Base-by-base conservation (phyloP, 1,140 invertebrate genomes). In the Zaprionus gabonicus region DNA sequence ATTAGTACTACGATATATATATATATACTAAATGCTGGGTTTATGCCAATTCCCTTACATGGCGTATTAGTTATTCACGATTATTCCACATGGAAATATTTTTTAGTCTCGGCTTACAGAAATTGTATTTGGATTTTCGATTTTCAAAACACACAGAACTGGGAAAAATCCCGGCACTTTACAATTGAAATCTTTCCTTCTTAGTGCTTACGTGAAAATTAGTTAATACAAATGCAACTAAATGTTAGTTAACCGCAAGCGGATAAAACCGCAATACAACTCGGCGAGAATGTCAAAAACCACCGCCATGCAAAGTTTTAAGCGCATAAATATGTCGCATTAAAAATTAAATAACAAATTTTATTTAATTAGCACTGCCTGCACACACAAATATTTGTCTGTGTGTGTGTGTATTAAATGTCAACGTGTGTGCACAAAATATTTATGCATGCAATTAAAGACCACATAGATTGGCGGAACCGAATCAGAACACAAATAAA, bases 331-430 rank as follows among this genome's bases (percentile, higher is more conserved):
- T 68, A 51, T 80, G 36, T 63, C 55, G 27, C 76, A 90, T 81
- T 84, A 79, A 84, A 81, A 67, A 80, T 83, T 75, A 80, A 86
- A 82, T 58, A 78, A 57, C 70, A 46, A 55, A 78, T 71, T 71
- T 46, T 78, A 78, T 87, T 88, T 81, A 87, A 83, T 83, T 81
- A 88, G 60, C 78, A 71, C 55, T 58, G 66, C 27, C 58, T 9
- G 36, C 7, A 38, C 34, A 44, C 27, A 57, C 3, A 10, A 17
- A 49, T 34, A 49, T n/a, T 5, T 55, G 13, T 63, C 27, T 59
- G 46, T 23, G 36, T 46, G 41, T 46, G 25, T 62, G 23, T 28
- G 59, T 20, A 17, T 38, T 20, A 23, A 38, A 38, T 49, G 20
- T 49, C 44, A 41, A 41, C 38, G 15, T 62, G 25, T 41, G n/a